Conservation (phyloP, 2,888 invertebrate genomes). For the Paralinhomoeus sp. region DNA sequence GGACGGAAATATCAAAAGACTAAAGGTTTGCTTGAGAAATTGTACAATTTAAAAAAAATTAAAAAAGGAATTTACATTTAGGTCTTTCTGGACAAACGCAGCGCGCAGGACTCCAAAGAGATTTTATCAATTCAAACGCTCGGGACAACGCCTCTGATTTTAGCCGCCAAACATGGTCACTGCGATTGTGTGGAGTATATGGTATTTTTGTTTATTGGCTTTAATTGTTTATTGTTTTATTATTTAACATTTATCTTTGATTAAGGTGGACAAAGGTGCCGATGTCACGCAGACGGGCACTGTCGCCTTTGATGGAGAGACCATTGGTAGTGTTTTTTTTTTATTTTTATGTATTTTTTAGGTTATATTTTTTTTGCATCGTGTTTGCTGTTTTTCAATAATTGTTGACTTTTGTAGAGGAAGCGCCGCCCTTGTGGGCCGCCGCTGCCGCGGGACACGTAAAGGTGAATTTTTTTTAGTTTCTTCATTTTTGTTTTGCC, state of each 20-base stretch:
- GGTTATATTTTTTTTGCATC: background rate
- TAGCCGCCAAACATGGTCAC: constrained; percentile 84
- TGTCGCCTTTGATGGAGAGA: constrained; percentile 89
- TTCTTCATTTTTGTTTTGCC: background rate
- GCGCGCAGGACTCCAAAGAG: constrained; percentile 56
- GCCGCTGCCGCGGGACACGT: constrained; percentile 86
- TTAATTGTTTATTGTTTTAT: background rate
- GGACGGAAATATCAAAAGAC: constrained; percentile 56
- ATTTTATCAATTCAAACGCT: constrained; percentile 64
- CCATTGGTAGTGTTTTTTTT: constrained; percentile 39
- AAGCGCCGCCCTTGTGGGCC: constrained; percentile 87
- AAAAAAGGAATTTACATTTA: constrained; percentile 18
- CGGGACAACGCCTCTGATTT: constrained; percentile 77
- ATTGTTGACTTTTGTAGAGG: constrained; percentile 32
- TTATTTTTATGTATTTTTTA: background rate
- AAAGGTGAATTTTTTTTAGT: constrained; percentile 33
- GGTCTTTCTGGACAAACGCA: constrained; percentile 53
- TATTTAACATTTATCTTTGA: constrained; percentile 49
- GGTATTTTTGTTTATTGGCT: constrained; percentile 30
- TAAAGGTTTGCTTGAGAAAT: constrained; percentile 40
- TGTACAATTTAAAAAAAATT: background rate
- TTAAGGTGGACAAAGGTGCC: constrained; percentile 12
- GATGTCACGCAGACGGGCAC: constrained; percentile 22
- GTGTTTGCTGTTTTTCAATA: background rate
- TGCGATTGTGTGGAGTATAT: constrained; percentile 78